Evolutionary conservation across 2,113 vertebrate genomes (phyloP).

Genomic region (Coracopsis vasa): DNA sequence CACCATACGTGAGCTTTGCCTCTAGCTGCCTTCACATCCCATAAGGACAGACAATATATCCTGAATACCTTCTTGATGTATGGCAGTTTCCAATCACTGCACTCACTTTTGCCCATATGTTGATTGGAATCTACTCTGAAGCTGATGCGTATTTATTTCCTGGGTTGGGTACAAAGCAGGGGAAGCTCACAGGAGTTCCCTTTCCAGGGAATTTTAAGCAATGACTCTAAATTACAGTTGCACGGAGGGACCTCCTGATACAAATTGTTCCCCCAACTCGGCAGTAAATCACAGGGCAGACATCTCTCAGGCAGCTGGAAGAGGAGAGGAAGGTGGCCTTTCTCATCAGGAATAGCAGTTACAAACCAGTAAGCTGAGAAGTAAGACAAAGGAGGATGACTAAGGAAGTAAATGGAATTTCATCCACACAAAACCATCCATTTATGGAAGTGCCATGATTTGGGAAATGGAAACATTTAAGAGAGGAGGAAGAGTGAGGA

Average conservation of each 20-base stretch:
- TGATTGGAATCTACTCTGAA: constrained; percentile 16
- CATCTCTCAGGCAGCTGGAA: not conserved
- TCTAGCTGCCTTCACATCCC: constrained; percentile 55
- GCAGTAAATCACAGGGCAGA: constrained; percentile 66
- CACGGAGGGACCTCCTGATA: constrained; percentile 1
- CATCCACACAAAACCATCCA: not conserved
- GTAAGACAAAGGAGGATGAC: not conserved
- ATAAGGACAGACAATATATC: constrained; percentile 53
- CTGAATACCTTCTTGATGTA: constrained; percentile 71
- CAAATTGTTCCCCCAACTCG: not conserved
- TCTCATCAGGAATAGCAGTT: not conserved
- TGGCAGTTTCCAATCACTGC: constrained; percentile 44
- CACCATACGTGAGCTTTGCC: constrained; percentile 40
- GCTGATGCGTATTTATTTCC: constrained; percentile 58
- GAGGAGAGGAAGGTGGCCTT: not conserved
- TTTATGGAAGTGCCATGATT: not conserved
- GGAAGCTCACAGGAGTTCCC: constrained; percentile 22
- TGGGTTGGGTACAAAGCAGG: not conserved
- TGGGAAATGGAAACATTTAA: not conserved
- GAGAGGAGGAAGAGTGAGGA: not conserved
- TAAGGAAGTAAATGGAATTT: not conserved
- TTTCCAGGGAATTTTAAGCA: constrained; percentile 63
- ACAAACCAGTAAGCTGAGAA: not conserved
- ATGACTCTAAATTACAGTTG: constrained; percentile 74
- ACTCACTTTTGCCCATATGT: constrained; percentile 53